These are phyloP conservation scores for Tholera decimalis DNA, from an alignment of 2,888 invertebrate species.

Conservation along the genomic window DNA sequence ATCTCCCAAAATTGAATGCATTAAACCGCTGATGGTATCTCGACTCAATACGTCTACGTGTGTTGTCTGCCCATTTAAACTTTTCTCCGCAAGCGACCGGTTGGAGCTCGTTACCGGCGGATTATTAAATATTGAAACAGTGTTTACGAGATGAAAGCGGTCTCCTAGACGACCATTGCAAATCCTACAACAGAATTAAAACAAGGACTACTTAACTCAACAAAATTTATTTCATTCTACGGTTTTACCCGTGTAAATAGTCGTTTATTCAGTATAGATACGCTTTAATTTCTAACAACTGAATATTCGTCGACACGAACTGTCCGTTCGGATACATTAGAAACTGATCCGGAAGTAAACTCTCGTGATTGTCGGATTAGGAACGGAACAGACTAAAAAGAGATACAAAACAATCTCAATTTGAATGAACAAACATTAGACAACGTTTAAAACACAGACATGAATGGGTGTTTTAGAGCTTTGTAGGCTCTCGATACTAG, in stretches of 20 bases:
- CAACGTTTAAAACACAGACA: constrained; percentile 29
- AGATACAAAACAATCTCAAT: constrained; percentile 68
- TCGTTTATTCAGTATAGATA: constrained; percentile 41
- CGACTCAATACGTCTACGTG: constrained; percentile 54
- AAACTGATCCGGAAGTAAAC: constrained; percentile 83
- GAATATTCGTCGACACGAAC: constrained; percentile 86
- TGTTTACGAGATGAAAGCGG: constrained; percentile 85
- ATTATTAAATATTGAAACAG: constrained; percentile 91
- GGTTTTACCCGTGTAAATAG: constrained; percentile 56
- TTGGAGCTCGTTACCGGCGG: constrained; percentile 87
- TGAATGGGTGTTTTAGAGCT: constrained; percentile 19
- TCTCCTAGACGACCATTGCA: constrained; percentile 84
- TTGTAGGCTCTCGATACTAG: constrained; percentile 9
- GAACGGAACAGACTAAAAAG: constrained; percentile 72
- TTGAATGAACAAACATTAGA: constrained; percentile 63
- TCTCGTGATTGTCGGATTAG: constrained; percentile 82
- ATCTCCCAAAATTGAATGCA: constrained; percentile 6
- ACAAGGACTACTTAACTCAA: constrained; percentile 82
- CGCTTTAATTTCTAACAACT: constrained; percentile 64
- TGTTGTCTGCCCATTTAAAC: constrained; percentile 87
- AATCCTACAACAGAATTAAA: constrained; percentile 73
- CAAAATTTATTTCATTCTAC: constrained; percentile 78
- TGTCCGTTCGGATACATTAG: constrained; percentile 82
- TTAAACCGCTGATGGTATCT: constrained; percentile 36
- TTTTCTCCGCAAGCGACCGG: constrained; percentile 81